Percentiles rank a stretch among this genome's conserved stretches.
Conservation (phyloP, 1,140 invertebrate species). For the Lepidurus couesii region DNA sequence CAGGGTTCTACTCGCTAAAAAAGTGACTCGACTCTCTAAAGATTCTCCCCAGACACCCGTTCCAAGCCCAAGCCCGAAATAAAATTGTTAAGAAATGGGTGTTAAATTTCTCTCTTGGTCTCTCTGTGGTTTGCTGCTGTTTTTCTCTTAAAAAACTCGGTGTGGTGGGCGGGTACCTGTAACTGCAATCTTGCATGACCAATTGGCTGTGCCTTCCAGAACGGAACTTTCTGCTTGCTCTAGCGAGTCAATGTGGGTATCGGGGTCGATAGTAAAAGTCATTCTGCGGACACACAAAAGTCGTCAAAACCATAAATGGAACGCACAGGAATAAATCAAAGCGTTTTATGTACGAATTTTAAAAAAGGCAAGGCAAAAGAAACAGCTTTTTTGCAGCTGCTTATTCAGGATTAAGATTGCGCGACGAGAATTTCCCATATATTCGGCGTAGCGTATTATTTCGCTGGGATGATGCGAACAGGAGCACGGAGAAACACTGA, state of each 20-base stretch:
- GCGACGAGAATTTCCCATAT: too few relatives aligned
- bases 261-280: constrained; percentile 95
- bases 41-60: not conserved
- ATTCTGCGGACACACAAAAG: constrained; percentile 58
- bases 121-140: not conserved
- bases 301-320: constrained; percentile 18
- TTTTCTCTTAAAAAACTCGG: not conserved
- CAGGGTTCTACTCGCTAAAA: not conserved
- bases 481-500: not conserved
- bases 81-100: not conserved
- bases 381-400: constrained; percentile 4
- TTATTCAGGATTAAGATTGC: too few relatives aligned
- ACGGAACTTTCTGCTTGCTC: constrained; percentile 95
- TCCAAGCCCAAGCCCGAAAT: not conserved
- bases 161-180: constrained; percentile 67
- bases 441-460: not conserved
- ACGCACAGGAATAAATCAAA: constrained; percentile 27
- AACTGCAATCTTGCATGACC: constrained; percentile 99
- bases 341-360: not conserved
- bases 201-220: constrained; percentile 98
- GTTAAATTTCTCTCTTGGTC: not conserved
- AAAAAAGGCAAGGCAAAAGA: not conserved
- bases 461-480: not conserved
- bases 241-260: constrained; percentile 97
- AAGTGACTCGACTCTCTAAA: not conserved